Percentiles rank a stretch among this genome's conserved stretches.
Evolutionary conservation across 2,888 invertebrate genomes (phyloP).

Genomic region (Leucoptera coffeella): DNA sequence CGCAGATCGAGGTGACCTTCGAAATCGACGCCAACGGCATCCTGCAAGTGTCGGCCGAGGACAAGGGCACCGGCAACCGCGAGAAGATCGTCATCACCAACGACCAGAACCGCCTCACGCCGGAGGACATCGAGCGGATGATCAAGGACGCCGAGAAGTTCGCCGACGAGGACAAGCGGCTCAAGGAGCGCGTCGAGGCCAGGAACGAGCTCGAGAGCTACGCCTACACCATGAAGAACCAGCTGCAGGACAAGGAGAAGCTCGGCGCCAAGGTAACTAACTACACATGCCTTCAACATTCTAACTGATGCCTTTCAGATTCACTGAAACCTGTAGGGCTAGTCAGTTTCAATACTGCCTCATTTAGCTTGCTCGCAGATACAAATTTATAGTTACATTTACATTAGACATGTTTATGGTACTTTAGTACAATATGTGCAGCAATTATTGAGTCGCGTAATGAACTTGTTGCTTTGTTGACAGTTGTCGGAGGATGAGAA

Average conservation of each 20-base stretch:
- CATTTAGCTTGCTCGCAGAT: too few relatives aligned
- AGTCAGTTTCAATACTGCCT: too few relatives aligned
- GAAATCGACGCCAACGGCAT: slow-evolving; percentile 95
- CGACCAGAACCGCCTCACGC: slow-evolving; percentile 95
- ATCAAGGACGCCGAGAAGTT: slow-evolving; percentile 98
- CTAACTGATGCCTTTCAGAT: too few relatives aligned
- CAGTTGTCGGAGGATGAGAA: slow-evolving; percentile 80
- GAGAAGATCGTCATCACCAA: slow-evolving; percentile 99
- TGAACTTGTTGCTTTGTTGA: slow-evolving; percentile 10
- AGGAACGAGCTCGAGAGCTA: slow-evolving; percentile 96
- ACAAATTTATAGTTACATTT: too few relatives aligned
- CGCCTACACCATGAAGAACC: slow-evolving; percentile 96
- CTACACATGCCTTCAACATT: too few relatives aligned
- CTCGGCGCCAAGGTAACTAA: slow-evolving; percentile 73
- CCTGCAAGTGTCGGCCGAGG: slow-evolving; percentile 94
- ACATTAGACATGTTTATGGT: too few relatives aligned
- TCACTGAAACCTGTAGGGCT: too few relatives aligned
- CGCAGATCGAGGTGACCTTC: slow-evolving; percentile 91
- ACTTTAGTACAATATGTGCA: too few relatives aligned
- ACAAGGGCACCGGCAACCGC: slow-evolving; percentile 97
- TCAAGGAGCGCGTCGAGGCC: slow-evolving; percentile 92
- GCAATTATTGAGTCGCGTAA: too few relatives aligned
- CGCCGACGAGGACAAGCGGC: slow-evolving; percentile 96
- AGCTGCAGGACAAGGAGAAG: slow-evolving; percentile 94
- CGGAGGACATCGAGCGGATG: slow-evolving; percentile 98